Percentiles rank a stretch among this genome's conserved stretches.
Conservation (phyloP, 2,113 vertebrate species). For the Actenoides hombroni region DNA sequence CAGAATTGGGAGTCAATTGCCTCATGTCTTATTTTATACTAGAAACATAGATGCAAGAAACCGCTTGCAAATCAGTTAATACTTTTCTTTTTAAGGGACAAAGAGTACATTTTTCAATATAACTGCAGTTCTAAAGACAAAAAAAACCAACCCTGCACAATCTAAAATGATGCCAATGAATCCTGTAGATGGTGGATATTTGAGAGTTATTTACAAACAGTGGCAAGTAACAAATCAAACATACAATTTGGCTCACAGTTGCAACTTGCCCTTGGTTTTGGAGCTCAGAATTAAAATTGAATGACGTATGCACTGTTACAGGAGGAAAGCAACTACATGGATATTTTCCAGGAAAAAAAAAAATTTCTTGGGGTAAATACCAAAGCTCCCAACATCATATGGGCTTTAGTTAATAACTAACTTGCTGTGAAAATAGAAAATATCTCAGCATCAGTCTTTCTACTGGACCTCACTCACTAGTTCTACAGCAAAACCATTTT, state of each 20-base stretch:
- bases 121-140: neutral
- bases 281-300: neutral
- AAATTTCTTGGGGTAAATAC: neutral
- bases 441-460: neutral
- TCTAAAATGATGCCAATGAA: neutral
- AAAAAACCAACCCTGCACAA: neutral
- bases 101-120: neutral
- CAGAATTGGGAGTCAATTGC: neutral
- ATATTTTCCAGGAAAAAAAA: fast-evolving
- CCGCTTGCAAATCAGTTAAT: neutral
- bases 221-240: neutral
- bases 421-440: neutral
- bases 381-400: neutral
- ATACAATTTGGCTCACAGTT: neutral
- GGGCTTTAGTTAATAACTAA: neutral
- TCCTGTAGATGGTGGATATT: neutral
- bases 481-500: neutral
- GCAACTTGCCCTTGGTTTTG: neutral
- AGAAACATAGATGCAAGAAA: neutral
- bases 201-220: neutral
- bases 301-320: neutral
- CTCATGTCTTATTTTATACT: neutral
- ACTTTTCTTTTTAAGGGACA: neutral
- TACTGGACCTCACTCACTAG: neutral
- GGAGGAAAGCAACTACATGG: neutral